A percentile compares a stretch with the other conserved stretches of the same genome.
phyloP scores from a whole-genome alignment of 2,797 vertebrate species.

The Simalia tracyae region DNA sequence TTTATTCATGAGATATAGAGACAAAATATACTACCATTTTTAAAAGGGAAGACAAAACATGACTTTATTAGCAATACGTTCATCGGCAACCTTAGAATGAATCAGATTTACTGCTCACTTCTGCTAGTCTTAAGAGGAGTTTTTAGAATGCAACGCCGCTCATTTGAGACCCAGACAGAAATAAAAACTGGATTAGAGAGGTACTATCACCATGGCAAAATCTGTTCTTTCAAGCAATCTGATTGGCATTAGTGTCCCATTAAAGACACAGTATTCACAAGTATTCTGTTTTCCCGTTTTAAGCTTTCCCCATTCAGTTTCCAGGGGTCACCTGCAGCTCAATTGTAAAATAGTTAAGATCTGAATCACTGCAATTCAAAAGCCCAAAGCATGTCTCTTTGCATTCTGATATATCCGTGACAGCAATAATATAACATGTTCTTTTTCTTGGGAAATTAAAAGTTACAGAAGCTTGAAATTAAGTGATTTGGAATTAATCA shows the following conservation, averaged over 20 bases:
- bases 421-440: slow-evolving; percentile 24
- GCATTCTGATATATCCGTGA: background rate
- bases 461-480: slow-evolving; percentile 47
- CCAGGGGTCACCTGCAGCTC: background rate
- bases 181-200: background rate
- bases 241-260: background rate
- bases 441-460: slow-evolving; percentile 43
- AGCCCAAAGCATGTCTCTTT: background rate
- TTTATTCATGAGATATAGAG: background rate
- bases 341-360: background rate
- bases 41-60: background rate
- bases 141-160: background rate
- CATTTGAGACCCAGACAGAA: background rate
- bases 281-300: background rate
- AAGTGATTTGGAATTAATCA: slow-evolving; percentile 49
- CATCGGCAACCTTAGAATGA: background rate
- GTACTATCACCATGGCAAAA: too few species aligned
- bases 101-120: background rate
- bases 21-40: background rate
- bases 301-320: background rate
- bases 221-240: background rate
- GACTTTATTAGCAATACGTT: background rate
- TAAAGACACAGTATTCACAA: background rate
- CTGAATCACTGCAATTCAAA: background rate
- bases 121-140: background rate